Evolutionary conservation across 2,113 vertebrate species (phyloP).

Genomic region (Xyrauchen texanus): DNA sequence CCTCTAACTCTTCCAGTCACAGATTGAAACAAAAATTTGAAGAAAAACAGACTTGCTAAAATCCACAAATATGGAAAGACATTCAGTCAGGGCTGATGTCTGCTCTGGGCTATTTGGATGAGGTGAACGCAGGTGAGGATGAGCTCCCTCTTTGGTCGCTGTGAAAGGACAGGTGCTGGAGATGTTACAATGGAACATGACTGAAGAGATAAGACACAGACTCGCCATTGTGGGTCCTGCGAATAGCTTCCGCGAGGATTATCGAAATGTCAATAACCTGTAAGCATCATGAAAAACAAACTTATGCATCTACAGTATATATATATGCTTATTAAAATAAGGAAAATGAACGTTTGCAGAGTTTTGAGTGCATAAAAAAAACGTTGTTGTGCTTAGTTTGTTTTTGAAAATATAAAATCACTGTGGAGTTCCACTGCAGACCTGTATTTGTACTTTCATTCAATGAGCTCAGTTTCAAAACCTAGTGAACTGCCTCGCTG

Average conservation of each 20-base stretch:
- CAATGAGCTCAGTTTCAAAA: too few species aligned
- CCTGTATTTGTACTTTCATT: too few species aligned
- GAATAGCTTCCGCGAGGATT: conserved; percentile 97
- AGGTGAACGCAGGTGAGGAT: background rate
- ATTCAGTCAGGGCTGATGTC: background rate
- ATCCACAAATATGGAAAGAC: conserved; percentile 12
- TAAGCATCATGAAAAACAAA: conserved; percentile 2
- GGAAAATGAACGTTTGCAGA: too few species aligned
- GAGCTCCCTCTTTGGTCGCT: too few species aligned
- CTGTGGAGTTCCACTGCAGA: too few species aligned
- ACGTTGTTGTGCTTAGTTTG: too few species aligned
- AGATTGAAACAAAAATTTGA: conserved; percentile 60
- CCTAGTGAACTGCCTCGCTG: too few species aligned
- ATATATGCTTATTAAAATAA: too few species aligned
- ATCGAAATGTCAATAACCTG: conserved; percentile 99
- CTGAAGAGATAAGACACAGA: conserved; percentile 98
- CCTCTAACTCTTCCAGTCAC: conserved; percentile 37
- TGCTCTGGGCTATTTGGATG: conserved; percentile 8
- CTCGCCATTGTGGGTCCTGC: conserved; percentile 97
- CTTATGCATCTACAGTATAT: background rate
- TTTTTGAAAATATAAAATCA: too few species aligned
- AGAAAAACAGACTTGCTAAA: background rate
- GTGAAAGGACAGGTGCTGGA: background rate
- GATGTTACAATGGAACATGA: conserved; percentile 93
- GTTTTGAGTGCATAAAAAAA: too few species aligned